phyloP scores from a whole-genome alignment of 2,797 vertebrate species.

The Pygocentrus nattereri region DNA sequence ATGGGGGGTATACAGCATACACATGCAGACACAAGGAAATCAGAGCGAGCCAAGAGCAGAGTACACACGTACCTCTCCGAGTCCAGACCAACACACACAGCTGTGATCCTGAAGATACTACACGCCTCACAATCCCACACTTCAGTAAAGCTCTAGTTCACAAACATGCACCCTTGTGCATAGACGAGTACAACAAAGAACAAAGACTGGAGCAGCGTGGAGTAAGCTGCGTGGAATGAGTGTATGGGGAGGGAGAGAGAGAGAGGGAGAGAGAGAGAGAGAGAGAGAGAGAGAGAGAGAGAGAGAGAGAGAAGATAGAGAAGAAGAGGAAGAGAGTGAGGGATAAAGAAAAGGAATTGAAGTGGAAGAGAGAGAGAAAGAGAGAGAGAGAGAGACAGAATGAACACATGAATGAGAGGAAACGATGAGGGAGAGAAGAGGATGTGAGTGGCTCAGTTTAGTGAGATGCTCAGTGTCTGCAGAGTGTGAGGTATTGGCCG shows the following conservation, averaged over 20 bases:
- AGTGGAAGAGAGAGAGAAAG: background rate
- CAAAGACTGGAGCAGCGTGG: slow-evolving; percentile 37
- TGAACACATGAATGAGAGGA: background rate
- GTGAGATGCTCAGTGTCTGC: slow-evolving; percentile 60
- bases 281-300: slow-evolving; percentile 27
- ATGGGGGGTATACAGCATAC: background rate
- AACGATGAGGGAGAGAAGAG: slow-evolving; percentile 5
- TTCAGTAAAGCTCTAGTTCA: slow-evolving; percentile 26
- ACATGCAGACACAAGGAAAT: slow-evolving; percentile 22
- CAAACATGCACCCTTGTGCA: slow-evolving; percentile 3
- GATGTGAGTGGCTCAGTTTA: slow-evolving; percentile 40
- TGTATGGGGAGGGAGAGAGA: background rate
- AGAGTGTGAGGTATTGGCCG: slow-evolving; percentile 57
- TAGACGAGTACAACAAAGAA: slow-evolving; percentile 42
- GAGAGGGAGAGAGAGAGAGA: slow-evolving; percentile 8
- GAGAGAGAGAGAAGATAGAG: slow-evolving; percentile 22
- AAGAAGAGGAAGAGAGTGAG: slow-evolving; percentile 1
- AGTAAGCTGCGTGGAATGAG: background rate
- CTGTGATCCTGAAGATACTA: slow-evolving; percentile 14
- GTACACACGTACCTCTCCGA: slow-evolving; percentile 63
- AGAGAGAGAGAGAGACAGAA: background rate
- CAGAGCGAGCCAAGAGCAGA: background rate
- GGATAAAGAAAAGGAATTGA: background rate
- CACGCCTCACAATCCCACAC: slow-evolving; percentile 23
- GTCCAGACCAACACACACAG: slow-evolving; percentile 46